Evolutionary conservation across 2,797 vertebrate genomes (phyloP).

Genomic region (Trachops cirrhosus): DNA sequence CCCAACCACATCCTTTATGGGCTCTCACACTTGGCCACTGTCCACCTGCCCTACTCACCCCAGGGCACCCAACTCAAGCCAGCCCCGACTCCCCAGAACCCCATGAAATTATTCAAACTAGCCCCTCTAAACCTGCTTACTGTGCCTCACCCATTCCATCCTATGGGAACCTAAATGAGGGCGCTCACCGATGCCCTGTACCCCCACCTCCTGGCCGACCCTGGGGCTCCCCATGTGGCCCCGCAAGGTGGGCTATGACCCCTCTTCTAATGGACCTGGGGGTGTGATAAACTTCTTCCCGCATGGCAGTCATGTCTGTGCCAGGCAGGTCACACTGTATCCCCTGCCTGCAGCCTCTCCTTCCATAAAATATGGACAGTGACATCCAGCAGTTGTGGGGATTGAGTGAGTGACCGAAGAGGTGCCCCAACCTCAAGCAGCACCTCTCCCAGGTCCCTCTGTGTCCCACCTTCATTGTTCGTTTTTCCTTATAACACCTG

Average conservation of each 20-base stretch:
- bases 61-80: background rate
- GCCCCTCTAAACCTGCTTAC: background rate
- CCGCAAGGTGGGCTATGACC: rapidly evolving
- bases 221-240: rapidly evolving
- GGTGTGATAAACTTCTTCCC: background rate
- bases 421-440: background rate
- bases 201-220: background rate
- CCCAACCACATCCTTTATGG: too few relatives aligned
- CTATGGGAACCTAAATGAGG: background rate
- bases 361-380: background rate
- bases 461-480: background rate
- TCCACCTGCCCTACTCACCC: background rate
- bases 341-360: background rate
- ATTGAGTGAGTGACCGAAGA: background rate
- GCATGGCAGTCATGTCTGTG: background rate
- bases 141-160: background rate
- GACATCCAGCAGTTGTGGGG: background rate
- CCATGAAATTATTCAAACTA: background rate
- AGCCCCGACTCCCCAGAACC: background rate
- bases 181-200: background rate
- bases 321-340: background rate
- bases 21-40: background rate
- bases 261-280: background rate
- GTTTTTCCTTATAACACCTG: background rate
- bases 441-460: background rate